phyloP scores from a whole-genome alignment of 2,113 vertebrate genomes.

The Brachirus orientalis region DNA sequence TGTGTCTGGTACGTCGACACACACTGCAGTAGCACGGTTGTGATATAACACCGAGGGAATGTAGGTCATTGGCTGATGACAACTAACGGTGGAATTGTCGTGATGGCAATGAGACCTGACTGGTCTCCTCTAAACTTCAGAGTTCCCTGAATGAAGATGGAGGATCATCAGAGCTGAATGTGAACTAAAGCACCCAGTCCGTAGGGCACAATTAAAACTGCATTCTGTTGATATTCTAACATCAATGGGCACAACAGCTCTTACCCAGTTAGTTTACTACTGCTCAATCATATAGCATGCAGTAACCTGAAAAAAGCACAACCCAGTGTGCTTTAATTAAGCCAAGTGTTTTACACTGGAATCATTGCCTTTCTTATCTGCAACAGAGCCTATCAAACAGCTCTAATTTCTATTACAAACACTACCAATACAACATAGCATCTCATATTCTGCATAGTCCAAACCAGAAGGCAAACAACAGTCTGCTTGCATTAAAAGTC shows the following conservation, averaged over 20 bases:
- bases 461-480: slow-evolving; percentile 69
- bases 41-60: slow-evolving; percentile 74
- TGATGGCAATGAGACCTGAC: slow-evolving; percentile 76
- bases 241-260: slow-evolving; percentile 15
- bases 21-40: slow-evolving; percentile 67
- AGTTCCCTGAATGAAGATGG: slow-evolving; percentile 69
- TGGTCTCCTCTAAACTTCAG: slow-evolving; percentile 70
- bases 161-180: slow-evolving; percentile 50
- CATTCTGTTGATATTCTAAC: slow-evolving; percentile 27
- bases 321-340: slow-evolving; percentile 38
- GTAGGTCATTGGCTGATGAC: slow-evolving; percentile 72
- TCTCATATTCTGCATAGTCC: slow-evolving; percentile 67
- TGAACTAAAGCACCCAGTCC: slow-evolving; percentile 52
- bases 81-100: slow-evolving; percentile 56
- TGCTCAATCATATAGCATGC: slow-evolving; percentile 40
- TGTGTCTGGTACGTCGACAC: slow-evolving; percentile 57
- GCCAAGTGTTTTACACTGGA: slow-evolving; percentile 17
- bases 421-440: slow-evolving; percentile 18
- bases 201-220: slow-evolving; percentile 40
- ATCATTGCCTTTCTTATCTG: slow-evolving; percentile 39
- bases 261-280: slow-evolving; percentile 8
- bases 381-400: slow-evolving; percentile 53
- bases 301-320: slow-evolving; percentile 76
- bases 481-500: slow-evolving; percentile 67
- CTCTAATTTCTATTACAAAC: slow-evolving; percentile 36